Percentiles rank a stretch among this genome's conserved stretches.
phyloP scores from a whole-genome alignment of 2,797 vertebrate species.

The Hyperoplus lanceolatus region DNA sequence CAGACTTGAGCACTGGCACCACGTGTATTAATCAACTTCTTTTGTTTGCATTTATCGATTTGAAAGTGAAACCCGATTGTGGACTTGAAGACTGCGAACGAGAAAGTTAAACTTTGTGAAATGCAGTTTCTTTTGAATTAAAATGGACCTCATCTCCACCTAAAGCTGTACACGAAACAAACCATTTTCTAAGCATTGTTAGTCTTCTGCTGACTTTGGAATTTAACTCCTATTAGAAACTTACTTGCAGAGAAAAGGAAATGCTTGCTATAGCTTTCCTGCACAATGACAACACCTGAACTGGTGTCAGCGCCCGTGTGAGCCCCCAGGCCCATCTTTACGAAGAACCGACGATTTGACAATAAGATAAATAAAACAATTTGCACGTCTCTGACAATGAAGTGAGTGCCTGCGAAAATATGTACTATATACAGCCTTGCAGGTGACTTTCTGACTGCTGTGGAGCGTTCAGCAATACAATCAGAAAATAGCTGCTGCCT shows the following conservation, averaged over 20 bases:
- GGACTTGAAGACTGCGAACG: neutral
- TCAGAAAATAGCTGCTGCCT: slow-evolving; percentile 60
- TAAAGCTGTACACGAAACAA: slow-evolving; percentile 37
- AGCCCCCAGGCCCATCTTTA: slow-evolving; percentile 28
- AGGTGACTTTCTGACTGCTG: slow-evolving; percentile 46
- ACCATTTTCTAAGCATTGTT: slow-evolving; percentile 40
- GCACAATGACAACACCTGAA: slow-evolving; percentile 54
- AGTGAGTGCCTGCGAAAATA: slow-evolving; percentile 42
- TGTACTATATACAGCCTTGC: slow-evolving; percentile 26
- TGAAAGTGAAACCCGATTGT: neutral
- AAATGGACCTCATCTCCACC: neutral
- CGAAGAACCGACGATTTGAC: slow-evolving; percentile 66
- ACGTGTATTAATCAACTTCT: neutral
- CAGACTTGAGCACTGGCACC: neutral
- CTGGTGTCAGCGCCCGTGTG: slow-evolving; percentile 50
- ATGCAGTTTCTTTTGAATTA: slow-evolving; percentile 4
- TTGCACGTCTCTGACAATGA: slow-evolving; percentile 20
- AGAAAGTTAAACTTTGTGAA: neutral
- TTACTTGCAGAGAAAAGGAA: slow-evolving; percentile 37
- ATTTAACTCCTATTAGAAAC: slow-evolving; percentile 51
- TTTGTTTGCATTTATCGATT: slow-evolving; percentile 2
- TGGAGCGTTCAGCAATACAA: slow-evolving; percentile 43
- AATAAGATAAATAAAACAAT: slow-evolving; percentile 50
- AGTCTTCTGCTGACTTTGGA: slow-evolving; percentile 66
- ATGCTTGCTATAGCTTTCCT: slow-evolving; percentile 52